phyloP scores from a whole-genome alignment of 2,888 invertebrate species.

The Ormyrus rosae region DNA sequence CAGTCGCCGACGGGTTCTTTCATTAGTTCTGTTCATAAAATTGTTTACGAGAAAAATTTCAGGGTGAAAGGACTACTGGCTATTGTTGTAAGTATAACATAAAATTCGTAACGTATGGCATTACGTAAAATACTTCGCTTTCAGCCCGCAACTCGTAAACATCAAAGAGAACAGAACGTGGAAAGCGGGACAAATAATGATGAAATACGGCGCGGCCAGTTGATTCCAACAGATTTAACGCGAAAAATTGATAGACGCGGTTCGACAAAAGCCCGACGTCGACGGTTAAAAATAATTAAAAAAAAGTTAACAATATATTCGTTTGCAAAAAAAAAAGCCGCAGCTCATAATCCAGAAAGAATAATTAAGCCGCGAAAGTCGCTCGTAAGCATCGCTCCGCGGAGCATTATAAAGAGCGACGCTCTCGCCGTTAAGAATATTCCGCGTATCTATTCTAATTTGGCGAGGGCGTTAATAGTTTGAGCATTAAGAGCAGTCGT shows the following conservation, averaged over 20 bases:
- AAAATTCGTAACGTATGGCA: slow-evolving; percentile 48
- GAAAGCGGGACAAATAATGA: slow-evolving; percentile 51
- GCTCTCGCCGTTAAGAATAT: slow-evolving; percentile 36
- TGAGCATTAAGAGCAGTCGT: slow-evolving; percentile 62
- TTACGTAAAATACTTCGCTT: slow-evolving; percentile 42
- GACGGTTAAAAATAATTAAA: background rate
- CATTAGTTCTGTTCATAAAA: slow-evolving; percentile 48
- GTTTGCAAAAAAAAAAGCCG: background rate
- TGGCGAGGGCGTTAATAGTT: slow-evolving; percentile 64
- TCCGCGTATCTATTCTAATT: slow-evolving; percentile 56
- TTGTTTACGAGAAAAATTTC: slow-evolving; percentile 40
- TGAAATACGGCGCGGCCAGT: slow-evolving; percentile 41
- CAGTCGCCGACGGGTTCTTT: slow-evolving; percentile 23
- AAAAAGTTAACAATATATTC: background rate
- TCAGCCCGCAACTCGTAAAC: slow-evolving; percentile 40
- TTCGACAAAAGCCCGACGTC: slow-evolving; percentile 5
- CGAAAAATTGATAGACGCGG: slow-evolving; percentile 37
- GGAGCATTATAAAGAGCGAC: slow-evolving; percentile 32
- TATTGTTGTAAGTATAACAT: slow-evolving; percentile 45
- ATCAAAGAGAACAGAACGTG: slow-evolving; percentile 47
- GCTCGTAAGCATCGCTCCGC: slow-evolving; percentile 16
- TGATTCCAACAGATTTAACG: slow-evolving; percentile 32
- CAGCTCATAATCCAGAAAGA: slow-evolving; percentile 11
- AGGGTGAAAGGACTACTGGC: slow-evolving; percentile 11
- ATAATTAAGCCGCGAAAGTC: slow-evolving; percentile 2